Evolutionary conservation across 2,888 invertebrate species (phyloP).

Genomic region (Schizaphis graminum): DNA sequence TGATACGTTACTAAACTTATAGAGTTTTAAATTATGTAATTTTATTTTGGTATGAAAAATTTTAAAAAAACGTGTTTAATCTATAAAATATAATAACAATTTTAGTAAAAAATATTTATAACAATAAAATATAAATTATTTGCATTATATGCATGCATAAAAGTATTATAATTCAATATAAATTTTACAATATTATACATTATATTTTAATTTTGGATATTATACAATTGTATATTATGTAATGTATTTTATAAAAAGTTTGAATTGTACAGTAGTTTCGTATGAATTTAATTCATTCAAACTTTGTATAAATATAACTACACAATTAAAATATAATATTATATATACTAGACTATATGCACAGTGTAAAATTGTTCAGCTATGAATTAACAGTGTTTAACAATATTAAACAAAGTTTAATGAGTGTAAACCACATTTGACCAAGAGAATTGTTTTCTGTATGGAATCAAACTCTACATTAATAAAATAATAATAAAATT

Average conservation of each 20-base stretch:
- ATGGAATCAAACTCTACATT: neutral
- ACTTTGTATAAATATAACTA: neutral
- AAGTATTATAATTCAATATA: neutral
- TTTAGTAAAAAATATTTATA: neutral
- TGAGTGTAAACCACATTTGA: neutral
- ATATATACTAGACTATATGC: neutral
- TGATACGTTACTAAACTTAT: neutral
- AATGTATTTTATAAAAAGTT: neutral
- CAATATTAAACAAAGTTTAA: neutral
- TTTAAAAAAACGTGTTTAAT: too few species aligned
- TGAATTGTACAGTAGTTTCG: neutral
- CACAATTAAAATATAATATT: neutral
- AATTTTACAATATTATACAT: too few species aligned
- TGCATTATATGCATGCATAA: neutral
- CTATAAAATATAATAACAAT: neutral
- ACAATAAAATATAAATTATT: neutral
- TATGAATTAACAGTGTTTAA: neutral
- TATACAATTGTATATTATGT: neutral
- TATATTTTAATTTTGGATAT: neutral
- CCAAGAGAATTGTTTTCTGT: neutral
- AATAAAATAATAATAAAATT: neutral
- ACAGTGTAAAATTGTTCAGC: neutral
- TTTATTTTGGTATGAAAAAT: neutral
- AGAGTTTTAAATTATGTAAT: neutral
- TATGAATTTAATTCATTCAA: neutral